These are phyloP conservation scores for Odontothrips loti DNA, from an alignment of 2,888 invertebrate species.

Conservation along the genomic window DNA sequence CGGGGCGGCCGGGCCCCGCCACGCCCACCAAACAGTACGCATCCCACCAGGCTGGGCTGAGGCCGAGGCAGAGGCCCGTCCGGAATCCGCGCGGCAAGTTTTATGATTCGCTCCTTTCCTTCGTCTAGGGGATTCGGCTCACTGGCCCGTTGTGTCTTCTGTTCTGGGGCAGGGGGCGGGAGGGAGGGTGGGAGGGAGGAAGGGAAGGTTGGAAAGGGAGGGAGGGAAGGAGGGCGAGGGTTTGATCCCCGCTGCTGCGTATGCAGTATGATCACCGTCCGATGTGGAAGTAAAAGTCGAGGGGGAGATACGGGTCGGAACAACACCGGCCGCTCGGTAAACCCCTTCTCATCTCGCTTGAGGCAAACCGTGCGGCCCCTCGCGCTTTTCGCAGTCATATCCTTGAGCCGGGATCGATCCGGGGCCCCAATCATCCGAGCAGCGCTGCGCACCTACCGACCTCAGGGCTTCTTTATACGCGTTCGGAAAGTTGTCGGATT, in stretches of 20 bases:
- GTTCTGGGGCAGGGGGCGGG: neutral
- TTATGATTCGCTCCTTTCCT: conserved; percentile 8
- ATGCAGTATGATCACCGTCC: too few relatives aligned
- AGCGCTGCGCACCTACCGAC: neutral
- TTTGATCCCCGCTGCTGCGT: too few relatives aligned
- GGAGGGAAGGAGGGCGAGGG: neutral
- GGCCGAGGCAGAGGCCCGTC: neutral
- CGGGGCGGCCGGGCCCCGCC: neutral
- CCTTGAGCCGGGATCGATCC: too few relatives aligned
- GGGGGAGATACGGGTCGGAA: neutral
- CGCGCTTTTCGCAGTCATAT: neutral
- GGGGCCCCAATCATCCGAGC: neutral
- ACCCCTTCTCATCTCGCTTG: neutral
- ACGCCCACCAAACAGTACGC: neutral
- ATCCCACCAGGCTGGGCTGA: neutral
- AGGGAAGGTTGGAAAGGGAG: too few relatives aligned
- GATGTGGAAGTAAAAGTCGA: too few relatives aligned
- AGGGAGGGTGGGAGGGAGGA: neutral
- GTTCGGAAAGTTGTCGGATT: too few relatives aligned
- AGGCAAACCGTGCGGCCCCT: neutral
- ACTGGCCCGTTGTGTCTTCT: neutral
- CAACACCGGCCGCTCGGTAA: neutral
- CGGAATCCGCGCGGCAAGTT: conserved; percentile 10
- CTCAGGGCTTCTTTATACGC: too few relatives aligned
- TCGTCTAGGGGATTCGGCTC: neutral